A percentile compares a stretch with the other conserved stretches of the same genome.
phyloP scores from a whole-genome alignment of 2,888 invertebrate species.

The Liopterus haemorrhoidalis region DNA sequence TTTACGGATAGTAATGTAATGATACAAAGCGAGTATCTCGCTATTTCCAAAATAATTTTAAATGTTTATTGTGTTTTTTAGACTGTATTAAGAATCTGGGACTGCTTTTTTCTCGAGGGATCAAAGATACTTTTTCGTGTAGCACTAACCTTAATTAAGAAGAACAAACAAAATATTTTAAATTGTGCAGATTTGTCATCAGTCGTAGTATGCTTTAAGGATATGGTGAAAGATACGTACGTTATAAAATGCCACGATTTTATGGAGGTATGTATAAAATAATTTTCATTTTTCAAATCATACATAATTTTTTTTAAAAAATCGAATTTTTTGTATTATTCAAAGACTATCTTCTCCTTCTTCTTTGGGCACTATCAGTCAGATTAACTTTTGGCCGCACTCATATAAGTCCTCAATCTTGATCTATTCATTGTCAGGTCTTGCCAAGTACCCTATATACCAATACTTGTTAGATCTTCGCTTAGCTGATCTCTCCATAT shows the following conservation, averaged over 20 bases:
- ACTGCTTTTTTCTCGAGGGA: slow-evolving; percentile 91
- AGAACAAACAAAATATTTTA: slow-evolving; percentile 65
- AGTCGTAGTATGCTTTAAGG: slow-evolving; percentile 75
- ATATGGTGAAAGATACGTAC: slow-evolving; percentile 69
- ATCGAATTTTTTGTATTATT: too few species aligned
- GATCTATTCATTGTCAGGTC: too few species aligned
- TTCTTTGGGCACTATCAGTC: too few species aligned
- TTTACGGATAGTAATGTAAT: too few species aligned
- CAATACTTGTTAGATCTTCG: too few species aligned
- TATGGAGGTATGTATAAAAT: slow-evolving; percentile 61
- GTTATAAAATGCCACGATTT: slow-evolving; percentile 84
- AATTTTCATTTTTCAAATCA: neutral
- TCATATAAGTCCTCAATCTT: too few species aligned
- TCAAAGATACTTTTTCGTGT: slow-evolving; percentile 88
- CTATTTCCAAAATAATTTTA: slow-evolving; percentile 7
- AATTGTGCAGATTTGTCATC: slow-evolving; percentile 75
- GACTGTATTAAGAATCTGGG: slow-evolving; percentile 93
- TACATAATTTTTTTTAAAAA: too few species aligned
- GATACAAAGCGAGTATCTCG: neutral
- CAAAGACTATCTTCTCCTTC: too few species aligned
- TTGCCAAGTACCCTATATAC: too few species aligned
- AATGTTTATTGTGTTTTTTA: slow-evolving; percentile 39
- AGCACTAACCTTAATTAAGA: slow-evolving; percentile 74
- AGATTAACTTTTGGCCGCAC: too few species aligned
- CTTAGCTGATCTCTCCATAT: too few species aligned